Percentiles rank a stretch among this genome's conserved stretches.
These are phyloP conservation scores for Nesometra sesokonis DNA, from an alignment of 35 echinoderm and acorn worm species.

Conservation along the genomic window DNA sequence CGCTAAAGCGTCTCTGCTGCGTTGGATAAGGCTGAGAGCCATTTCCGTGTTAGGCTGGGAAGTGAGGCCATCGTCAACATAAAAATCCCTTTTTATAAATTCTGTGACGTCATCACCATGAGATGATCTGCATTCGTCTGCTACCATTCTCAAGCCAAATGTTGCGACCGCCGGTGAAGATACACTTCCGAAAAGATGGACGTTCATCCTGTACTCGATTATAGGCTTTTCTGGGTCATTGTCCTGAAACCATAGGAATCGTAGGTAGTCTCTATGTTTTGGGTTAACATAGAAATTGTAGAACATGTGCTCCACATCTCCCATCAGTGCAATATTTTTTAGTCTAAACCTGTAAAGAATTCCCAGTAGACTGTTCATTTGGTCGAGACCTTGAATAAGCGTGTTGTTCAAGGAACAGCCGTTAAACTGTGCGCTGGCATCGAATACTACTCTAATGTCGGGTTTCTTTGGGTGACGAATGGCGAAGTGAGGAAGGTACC, in stretches of 20 bases:
- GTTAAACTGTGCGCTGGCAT: not conserved
- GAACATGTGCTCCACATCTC: not conserved
- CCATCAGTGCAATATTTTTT: not conserved
- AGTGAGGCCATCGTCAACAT: slow-evolving; percentile 20
- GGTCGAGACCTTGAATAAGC: not conserved
- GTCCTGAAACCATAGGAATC: not conserved
- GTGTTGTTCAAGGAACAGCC: not conserved
- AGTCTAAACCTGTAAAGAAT: not conserved
- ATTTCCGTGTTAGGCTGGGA: not conserved
- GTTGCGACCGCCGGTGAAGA: not conserved
- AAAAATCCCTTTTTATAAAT: slow-evolving; percentile 12
- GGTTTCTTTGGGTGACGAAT: not conserved
- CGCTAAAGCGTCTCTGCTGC: not conserved
- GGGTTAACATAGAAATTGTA: slow-evolving; percentile 5
- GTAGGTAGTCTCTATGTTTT: not conserved
- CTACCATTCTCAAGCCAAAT: not conserved
- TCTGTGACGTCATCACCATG: not conserved
- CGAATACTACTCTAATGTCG: not conserved
- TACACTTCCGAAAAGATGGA: not conserved
- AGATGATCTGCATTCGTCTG: not conserved
- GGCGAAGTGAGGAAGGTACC: not conserved
- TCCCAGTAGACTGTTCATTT: slow-evolving; percentile 2
- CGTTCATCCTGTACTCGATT: not conserved
- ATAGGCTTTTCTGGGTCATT: not conserved
- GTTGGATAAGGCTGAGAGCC: not conserved